Conservation (phyloP, 2,888 invertebrate genomes). For the Callosobruchus maculatus region DNA sequence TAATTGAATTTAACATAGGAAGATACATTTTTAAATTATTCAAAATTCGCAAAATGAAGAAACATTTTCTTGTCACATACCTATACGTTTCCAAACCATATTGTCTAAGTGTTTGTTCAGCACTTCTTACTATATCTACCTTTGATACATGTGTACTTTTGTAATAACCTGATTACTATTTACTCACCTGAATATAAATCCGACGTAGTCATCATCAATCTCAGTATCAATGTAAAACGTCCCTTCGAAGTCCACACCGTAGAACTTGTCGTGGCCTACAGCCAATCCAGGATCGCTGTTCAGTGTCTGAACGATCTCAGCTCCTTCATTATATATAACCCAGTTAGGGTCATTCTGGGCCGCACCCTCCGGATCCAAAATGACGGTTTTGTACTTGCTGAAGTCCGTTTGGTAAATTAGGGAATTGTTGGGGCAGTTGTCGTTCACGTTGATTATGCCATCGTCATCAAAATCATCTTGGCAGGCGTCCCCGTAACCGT, state of each 20-base stretch:
- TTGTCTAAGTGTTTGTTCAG: no score
- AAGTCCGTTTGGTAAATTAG: constrained; percentile 89
- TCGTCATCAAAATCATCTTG: constrained; percentile 84
- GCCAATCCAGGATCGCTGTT: constrained; percentile 96
- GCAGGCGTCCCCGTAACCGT: constrained; percentile 70
- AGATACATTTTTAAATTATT: no score
- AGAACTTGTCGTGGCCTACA: constrained; percentile 83
- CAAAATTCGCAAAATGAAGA: no score
- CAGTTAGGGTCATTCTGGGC: constrained; percentile 94
- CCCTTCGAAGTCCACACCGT: constrained; percentile 93
- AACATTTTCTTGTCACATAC: no score
- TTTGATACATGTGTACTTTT: neutral
- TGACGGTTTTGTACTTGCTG: constrained; percentile 84
- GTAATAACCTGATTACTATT: neutral
- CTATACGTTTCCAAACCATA: no score
- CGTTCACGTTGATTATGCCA: constrained; percentile 69
- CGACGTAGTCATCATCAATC: constrained; percentile 93
- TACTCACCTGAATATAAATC: constrained; percentile 81
- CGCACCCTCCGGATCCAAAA: constrained; percentile 88
- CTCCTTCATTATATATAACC: constrained; percentile 88
- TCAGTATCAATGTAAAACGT: constrained; percentile 91
- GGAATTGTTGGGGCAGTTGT: constrained; percentile 94
- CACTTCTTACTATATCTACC: no score
- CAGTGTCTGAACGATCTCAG: constrained; percentile 85
- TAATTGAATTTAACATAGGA: no score